Percentiles rank a stretch among this genome's conserved stretches.
Conservation (phyloP, 2,888 invertebrate species). For the Amorpha juglandis region DNA sequence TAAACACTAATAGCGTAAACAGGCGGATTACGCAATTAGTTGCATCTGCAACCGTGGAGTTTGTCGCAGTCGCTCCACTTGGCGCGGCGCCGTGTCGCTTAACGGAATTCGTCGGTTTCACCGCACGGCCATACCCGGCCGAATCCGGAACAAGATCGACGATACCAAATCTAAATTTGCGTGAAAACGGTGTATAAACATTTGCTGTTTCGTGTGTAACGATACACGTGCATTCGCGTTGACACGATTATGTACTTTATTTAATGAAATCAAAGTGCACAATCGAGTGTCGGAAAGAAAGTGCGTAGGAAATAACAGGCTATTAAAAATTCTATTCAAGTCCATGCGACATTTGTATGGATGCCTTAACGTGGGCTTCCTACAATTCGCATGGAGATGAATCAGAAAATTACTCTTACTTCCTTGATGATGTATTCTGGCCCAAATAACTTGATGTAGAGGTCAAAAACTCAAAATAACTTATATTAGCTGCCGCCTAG, state of each 20-base stretch:
- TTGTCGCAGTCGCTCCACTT: constrained; percentile 40
- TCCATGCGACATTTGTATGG: constrained; percentile 27
- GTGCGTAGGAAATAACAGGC: constrained; percentile 19
- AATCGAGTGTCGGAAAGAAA: not conserved
- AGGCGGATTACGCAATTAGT: constrained; percentile 24
- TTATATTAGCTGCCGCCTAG: no score
- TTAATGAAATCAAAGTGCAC: not conserved
- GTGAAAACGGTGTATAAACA: constrained; percentile 47
- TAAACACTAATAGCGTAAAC: constrained; percentile 5
- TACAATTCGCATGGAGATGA: constrained; percentile 25
- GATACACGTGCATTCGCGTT: not conserved
- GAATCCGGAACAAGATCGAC: constrained; percentile 49
- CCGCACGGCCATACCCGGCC: constrained; percentile 34
- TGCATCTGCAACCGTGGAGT: constrained; percentile 11
- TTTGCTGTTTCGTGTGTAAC: constrained; percentile 36
- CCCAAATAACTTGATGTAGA: constrained; percentile 18
- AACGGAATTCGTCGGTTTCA: constrained; percentile 62
- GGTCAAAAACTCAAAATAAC: not conserved
- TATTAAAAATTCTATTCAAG: constrained; percentile 23
- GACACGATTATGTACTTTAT: not conserved
- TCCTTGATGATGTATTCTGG: constrained; percentile 27
- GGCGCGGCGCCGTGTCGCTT: constrained; percentile 37
- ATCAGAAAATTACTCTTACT: constrained; percentile 23
- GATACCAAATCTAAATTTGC: constrained; percentile 44
- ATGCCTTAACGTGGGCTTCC: constrained; percentile 26